phyloP scores from a whole-genome alignment of 1,140 invertebrate genomes.

The Epicauta chinensis region DNA sequence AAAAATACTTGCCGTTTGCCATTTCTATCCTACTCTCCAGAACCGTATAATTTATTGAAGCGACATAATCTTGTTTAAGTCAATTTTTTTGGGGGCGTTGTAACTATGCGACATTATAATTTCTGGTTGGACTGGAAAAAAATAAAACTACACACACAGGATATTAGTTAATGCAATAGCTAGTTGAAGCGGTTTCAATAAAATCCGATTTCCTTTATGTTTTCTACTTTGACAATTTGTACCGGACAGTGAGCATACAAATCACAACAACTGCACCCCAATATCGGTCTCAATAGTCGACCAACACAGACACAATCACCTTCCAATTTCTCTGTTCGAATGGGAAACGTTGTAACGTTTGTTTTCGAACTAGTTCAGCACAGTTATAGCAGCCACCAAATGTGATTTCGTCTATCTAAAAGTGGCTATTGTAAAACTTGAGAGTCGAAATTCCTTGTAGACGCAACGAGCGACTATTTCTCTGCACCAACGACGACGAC shows the following conservation, averaged over 20 bases:
- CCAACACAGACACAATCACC: constrained; percentile 1
- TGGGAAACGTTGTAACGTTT: constrained; percentile 18
- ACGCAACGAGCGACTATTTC: too few species aligned
- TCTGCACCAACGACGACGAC: too few species aligned
- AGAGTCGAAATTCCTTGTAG: constrained; percentile 4
- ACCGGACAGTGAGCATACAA: constrained; percentile 14
- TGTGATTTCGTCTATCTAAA: constrained; percentile 10
- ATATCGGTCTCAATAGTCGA: constrained; percentile 8
- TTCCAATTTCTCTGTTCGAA: constrained; percentile 17
- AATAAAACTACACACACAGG: too few species aligned
- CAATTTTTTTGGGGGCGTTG: constrained; percentile 5
- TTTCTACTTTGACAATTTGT: too few species aligned
- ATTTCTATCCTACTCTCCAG: background rate
- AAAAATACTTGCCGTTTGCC: constrained; percentile 12
- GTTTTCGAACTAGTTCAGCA: constrained; percentile 6
- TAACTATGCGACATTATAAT: too few species aligned
- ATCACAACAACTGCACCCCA: constrained; percentile 20
- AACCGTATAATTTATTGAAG: constrained; percentile 2
- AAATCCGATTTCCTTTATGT: too few species aligned
- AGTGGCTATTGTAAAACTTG: constrained; percentile 18
- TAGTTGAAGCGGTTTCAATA: too few species aligned
- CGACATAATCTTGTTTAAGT: background rate
- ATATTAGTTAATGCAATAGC: too few species aligned
- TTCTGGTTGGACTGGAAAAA: too few species aligned
- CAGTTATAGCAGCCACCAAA: background rate